These are phyloP conservation scores for Drosophila kokeensis DNA, from an alignment of 2,888 invertebrate species.

Conservation along the genomic window DNA sequence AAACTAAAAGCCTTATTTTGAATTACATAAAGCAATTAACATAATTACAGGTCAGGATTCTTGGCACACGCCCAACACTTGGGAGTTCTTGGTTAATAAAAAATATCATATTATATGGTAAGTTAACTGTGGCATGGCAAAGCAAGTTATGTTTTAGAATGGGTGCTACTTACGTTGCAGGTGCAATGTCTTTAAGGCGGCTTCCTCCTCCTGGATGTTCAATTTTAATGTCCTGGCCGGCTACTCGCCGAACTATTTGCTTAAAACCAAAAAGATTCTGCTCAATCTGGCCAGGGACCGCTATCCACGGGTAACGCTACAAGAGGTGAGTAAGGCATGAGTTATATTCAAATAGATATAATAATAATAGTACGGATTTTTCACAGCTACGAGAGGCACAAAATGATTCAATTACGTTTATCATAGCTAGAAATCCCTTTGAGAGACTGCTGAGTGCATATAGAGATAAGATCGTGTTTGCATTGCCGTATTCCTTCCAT, in stretches of 20 bases:
- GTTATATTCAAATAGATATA: not conserved
- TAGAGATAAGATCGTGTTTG: constrained; percentile 93
- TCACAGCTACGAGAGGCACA: constrained; percentile 89
- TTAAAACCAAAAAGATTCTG: constrained; percentile 91
- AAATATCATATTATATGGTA: constrained; percentile 93
- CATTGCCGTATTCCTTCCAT: constrained; percentile 92
- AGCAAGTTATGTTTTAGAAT: not conserved
- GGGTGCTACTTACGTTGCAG: constrained; percentile 78
- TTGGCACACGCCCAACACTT: constrained; percentile 90
- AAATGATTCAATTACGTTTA: constrained; percentile 91
- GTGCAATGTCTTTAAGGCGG: constrained; percentile 93
- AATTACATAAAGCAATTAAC: not conserved
- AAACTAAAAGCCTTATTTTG: not conserved
- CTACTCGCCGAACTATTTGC: constrained; percentile 91
- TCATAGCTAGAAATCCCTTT: constrained; percentile 93
- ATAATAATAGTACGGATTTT: not conserved
- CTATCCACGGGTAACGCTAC: constrained; percentile 91
- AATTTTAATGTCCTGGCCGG: constrained; percentile 95
- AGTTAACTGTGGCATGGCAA: constrained; percentile 57
- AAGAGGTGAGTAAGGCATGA: constrained; percentile 85
- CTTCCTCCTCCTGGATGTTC: constrained; percentile 97
- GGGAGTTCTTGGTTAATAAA: constrained; percentile 93
- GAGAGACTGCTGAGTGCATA: constrained; percentile 93
- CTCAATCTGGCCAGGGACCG: constrained; percentile 91
- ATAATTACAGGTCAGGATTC: constrained; percentile 83